A percentile compares a stretch with the other conserved stretches of the same genome.
Conservation (phyloP, 2,113 vertebrate genomes). For the Malurus elegans region DNA sequence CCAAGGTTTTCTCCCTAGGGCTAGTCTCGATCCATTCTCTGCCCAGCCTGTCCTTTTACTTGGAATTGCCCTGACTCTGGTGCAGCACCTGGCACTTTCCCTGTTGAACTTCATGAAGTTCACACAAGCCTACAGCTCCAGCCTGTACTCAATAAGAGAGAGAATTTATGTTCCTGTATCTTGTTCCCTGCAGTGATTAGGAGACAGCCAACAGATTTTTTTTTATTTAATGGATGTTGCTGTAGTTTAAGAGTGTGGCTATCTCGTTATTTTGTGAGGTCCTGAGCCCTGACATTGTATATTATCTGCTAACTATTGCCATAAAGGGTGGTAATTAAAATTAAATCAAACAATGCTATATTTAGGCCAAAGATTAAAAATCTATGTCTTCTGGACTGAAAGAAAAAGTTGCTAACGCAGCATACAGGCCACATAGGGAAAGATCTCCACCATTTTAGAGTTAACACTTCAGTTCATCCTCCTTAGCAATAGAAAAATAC, state of each 20-base stretch:
- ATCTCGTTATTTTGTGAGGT: background rate
- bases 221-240: background rate
- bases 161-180: background rate
- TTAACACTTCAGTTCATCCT: background rate
- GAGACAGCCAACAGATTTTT: background rate
- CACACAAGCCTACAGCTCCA: background rate
- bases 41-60: background rate
- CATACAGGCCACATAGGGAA: background rate
- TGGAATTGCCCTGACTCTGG: background rate
- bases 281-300: background rate
- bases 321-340: background rate
- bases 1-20: background rate
- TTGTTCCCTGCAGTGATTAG: background rate
- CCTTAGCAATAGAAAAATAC: background rate
- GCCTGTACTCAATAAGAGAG: background rate
- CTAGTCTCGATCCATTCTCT: background rate
- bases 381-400: background rate
- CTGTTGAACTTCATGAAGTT: rapidly evolving
- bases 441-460: background rate
- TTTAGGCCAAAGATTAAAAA: background rate
- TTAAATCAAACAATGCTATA: background rate
- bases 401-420: background rate
- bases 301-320: background rate
- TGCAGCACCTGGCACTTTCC: rapidly evolving
- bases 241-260: background rate